These are phyloP conservation scores for Ursus arctos DNA, from an alignment of 2,113 vertebrate genomes.

Conservation along the genomic window DNA sequence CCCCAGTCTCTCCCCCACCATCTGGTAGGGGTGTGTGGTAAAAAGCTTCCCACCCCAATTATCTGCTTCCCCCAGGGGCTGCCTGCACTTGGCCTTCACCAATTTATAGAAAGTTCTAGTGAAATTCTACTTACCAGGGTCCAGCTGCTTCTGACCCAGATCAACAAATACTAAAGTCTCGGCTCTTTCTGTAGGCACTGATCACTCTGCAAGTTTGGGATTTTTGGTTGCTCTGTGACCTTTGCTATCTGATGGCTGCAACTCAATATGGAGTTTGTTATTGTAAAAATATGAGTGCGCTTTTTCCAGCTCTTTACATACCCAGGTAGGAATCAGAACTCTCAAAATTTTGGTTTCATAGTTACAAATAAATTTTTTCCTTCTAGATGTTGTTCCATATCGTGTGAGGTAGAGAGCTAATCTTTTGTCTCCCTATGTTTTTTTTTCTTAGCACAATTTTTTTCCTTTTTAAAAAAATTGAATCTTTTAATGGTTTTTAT, in stretches of 20 bases:
- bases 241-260: not conserved
- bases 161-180: too few species aligned
- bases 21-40: not conserved
- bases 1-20: not conserved
- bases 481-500: not conserved
- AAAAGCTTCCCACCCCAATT: too few species aligned
- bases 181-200: not conserved
- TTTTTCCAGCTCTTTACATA: not conserved
- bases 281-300: not conserved
- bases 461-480: not conserved
- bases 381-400: not conserved
- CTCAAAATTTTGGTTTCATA: not conserved
- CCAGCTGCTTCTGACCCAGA: not conserved
- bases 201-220: not conserved
- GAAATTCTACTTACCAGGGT: not conserved
- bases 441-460: not conserved
- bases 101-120: not conserved
- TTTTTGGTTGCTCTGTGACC: not conserved
- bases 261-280: fast-evolving
- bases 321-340: not conserved
- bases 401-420: not conserved
- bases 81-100: not conserved
- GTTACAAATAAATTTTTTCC: not conserved
- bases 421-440: not conserved
- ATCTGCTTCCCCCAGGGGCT: not conserved